Percentiles rank a stretch among this genome's conserved stretches.
Conservation (phyloP, 1,140 invertebrate genomes). For the Amyelois transitella region DNA sequence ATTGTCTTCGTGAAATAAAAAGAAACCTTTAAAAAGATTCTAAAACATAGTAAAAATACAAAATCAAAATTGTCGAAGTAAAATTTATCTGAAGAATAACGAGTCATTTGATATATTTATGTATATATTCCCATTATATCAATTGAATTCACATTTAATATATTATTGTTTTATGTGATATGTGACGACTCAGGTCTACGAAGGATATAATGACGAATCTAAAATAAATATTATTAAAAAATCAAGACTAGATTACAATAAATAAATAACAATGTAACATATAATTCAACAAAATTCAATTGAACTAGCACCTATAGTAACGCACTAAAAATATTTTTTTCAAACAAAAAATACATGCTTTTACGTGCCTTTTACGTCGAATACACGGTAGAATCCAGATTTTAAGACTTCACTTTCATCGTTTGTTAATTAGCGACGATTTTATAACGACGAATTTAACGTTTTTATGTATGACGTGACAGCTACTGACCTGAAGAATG, state of each 20-base stretch:
- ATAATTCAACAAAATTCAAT: conserved; percentile 1
- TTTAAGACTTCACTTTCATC: too few species aligned
- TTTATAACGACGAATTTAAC: too few species aligned
- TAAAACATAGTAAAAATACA: too few species aligned
- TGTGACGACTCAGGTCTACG: conserved; percentile 14
- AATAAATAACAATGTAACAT: background rate
- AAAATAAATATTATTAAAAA: background rate
- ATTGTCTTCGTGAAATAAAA: background rate
- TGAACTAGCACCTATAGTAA: background rate
- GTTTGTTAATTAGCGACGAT: too few species aligned
- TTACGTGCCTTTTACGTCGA: background rate
- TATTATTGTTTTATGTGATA: conserved; percentile 8
- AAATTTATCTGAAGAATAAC: too few species aligned
- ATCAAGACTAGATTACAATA: background rate
- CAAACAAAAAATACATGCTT: background rate
- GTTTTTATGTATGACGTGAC: too few species aligned
- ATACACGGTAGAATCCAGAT: too few species aligned
- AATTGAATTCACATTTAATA: background rate
- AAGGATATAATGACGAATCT: background rate
- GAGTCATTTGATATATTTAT: background rate
- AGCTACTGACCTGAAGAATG: too few species aligned
- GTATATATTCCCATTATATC: background rate
- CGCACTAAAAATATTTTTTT: background rate
- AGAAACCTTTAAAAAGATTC: background rate
- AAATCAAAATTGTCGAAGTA: too few species aligned